A percentile compares a stretch with the other conserved stretches of the same genome.
Conservation (phyloP, 2,113 vertebrate species). For the Cyprinodon tularosa region DNA sequence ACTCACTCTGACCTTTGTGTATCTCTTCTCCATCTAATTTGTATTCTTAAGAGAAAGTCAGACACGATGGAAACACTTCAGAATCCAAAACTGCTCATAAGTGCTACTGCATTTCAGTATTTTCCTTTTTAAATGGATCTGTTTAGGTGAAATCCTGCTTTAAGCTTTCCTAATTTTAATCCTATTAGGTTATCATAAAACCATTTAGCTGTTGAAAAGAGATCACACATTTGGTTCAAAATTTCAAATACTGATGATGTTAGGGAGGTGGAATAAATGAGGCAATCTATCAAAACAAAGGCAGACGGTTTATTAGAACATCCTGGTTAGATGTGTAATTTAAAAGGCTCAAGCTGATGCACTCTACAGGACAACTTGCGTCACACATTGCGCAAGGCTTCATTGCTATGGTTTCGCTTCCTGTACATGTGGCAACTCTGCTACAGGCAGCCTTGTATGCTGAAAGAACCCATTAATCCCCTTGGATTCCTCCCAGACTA, state of each 20-base stretch:
- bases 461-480: slow-evolving; percentile 33
- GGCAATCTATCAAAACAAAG: neutral
- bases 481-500: slow-evolving; percentile 37
- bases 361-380: slow-evolving; percentile 28
- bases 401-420: slow-evolving; percentile 74
- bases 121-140: neutral
- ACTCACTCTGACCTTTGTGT: too few relatives aligned
- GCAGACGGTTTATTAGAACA: neutral
- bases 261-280: neutral
- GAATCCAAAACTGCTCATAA: neutral
- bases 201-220: neutral
- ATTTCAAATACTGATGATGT: neutral
- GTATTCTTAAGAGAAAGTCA: too few relatives aligned
- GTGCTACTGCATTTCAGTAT: too few relatives aligned
- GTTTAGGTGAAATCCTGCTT: neutral
- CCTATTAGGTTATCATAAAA: neutral
- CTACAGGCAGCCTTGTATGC: slow-evolving; percentile 43
- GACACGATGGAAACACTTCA: neutral
- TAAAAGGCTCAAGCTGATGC: slow-evolving; percentile 30
- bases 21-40: too few relatives aligned
- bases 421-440: slow-evolving; percentile 74
- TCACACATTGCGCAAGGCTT: slow-evolving; percentile 54
- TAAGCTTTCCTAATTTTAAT: neutral
- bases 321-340: slow-evolving; percentile 37
- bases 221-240: neutral